Base-by-base conservation (phyloP, 2,113 vertebrate genomes). In the Paradoxurus hermaphroditus region DNA sequence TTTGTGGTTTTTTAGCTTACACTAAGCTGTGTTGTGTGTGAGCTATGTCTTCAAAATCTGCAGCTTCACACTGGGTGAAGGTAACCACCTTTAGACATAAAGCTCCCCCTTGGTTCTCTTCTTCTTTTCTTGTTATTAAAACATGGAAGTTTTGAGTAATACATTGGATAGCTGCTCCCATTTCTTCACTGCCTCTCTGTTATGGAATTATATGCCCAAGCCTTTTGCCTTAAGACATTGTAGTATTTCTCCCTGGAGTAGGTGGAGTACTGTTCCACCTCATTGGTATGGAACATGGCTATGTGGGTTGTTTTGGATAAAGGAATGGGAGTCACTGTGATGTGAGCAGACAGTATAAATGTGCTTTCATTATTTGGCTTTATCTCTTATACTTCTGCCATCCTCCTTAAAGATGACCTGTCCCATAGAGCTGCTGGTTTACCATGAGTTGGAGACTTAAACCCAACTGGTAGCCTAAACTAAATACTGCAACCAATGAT, bases 281-380 rank as follows among this genome's bases (percentile, higher is more conserved):
- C 36, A 1, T 72, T 67, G 9, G 59, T 90, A 67, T 1, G 90
- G 36, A 62, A 51, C 27, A 90, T 95, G 72, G 6, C 56, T 19
- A n/a, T 59, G 21, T 63, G n/a, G 63, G n/a, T 94, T 92, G 46
- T 41, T 90, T 82, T 88, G 78, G 39, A 4, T 85, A 85, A 91
- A 85, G 44, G 49, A 88, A 85, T 79, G 34, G 62, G 84, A 95
- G 34, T 87, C 65, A 36, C 0, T 16, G 19, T 89, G 73, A 65
- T 65, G 25, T 79, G 65, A 86, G 21, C 7, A 78, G 67, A 39
- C 36, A 41, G 5, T 39, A 67, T 73, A 83, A 78, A 49, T 92
- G 31, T 53, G 3, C 51, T 86, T 86, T 51, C 19, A 39, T 68
- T 79, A 59, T 95, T 78, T 97, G 85, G 15, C 39, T 96, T 92